These are phyloP conservation scores for Tinea semifulvella DNA, from an alignment of 2,888 invertebrate genomes.

Conservation along the genomic window DNA sequence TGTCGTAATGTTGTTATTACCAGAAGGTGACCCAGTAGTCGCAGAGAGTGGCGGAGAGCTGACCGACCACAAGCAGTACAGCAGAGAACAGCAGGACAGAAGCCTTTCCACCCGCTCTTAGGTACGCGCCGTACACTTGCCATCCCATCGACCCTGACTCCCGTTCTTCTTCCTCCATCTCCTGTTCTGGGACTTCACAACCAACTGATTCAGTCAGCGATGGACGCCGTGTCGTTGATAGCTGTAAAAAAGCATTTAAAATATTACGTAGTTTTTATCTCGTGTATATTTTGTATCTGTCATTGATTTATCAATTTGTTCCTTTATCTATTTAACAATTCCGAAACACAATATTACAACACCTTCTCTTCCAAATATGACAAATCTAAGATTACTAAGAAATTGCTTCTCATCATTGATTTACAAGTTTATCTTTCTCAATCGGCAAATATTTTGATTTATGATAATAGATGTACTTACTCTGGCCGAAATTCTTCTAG, in stretches of 20 bases:
- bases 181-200: constrained; percentile 53
- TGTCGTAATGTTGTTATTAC: constrained; percentile 46
- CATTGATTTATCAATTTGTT: too few relatives aligned
- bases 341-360: too few relatives aligned
- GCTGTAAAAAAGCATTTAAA: constrained; percentile 26
- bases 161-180: constrained; percentile 69
- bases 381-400: too few relatives aligned
- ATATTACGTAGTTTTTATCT: too few relatives aligned
- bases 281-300: too few relatives aligned
- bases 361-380: too few relatives aligned
- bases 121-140: constrained; percentile 69
- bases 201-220: constrained; percentile 55
- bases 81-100: constrained; percentile 59
- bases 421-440: not conserved
- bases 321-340: too few relatives aligned
- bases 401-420: not conserved
- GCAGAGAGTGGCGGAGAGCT: constrained; percentile 72
- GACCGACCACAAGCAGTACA: constrained; percentile 68
- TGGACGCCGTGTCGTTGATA: constrained; percentile 53
- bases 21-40: constrained; percentile 83
- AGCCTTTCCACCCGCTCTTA: constrained; percentile 66
- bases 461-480: constrained; percentile 28
- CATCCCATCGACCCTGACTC: constrained; percentile 73
- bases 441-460: not conserved
- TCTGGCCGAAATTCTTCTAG: constrained; percentile 49